These are phyloP conservation scores for Zingel zingel DNA, from an alignment of 2,113 vertebrate species.

Conservation along the genomic window DNA sequence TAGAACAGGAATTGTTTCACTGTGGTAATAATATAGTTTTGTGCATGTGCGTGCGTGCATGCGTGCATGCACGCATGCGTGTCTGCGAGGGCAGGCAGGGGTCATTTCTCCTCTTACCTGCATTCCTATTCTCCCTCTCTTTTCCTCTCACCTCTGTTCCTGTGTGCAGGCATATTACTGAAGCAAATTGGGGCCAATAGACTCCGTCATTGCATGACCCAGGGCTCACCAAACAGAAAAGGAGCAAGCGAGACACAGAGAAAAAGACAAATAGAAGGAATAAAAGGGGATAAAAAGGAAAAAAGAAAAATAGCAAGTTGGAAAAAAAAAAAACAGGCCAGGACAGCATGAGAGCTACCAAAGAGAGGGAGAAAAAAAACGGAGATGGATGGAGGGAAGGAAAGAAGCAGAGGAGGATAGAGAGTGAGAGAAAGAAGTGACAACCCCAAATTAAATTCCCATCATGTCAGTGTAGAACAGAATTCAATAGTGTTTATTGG, in stretches of 20 bases:
- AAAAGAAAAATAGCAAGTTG: slow-evolving; percentile 42
- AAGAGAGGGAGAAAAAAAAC: slow-evolving; percentile 16
- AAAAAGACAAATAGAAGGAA: slow-evolving; percentile 56
- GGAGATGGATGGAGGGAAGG: slow-evolving; percentile 52
- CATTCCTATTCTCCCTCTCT: slow-evolving; percentile 37
- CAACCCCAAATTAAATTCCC: slow-evolving; percentile 86
- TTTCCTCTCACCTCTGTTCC: slow-evolving; percentile 59
- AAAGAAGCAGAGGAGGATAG: slow-evolving; percentile 51
- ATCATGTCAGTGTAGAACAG: slow-evolving; percentile 85
- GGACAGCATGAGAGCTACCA: background rate
- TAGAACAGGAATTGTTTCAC: slow-evolving; percentile 28
- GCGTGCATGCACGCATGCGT: slow-evolving; percentile 5
- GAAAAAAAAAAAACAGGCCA: slow-evolving; percentile 17
- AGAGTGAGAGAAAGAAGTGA: slow-evolving; percentile 75
- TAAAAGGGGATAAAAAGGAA: slow-evolving; percentile 51
- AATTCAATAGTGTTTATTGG: slow-evolving; percentile 87
- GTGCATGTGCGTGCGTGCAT: background rate
- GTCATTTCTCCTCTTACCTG: slow-evolving; percentile 36
- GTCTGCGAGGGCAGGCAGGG: slow-evolving; percentile 26
- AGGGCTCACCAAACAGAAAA: slow-evolving; percentile 65
- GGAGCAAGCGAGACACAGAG: slow-evolving; percentile 32
- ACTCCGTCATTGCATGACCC: slow-evolving; percentile 74
- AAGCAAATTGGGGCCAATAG: slow-evolving; percentile 80
- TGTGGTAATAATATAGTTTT: slow-evolving; percentile 15
- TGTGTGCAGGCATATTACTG: slow-evolving; percentile 67